phyloP scores from a whole-genome alignment of 2,888 invertebrate genomes.

The Pyralis farinalis region DNA sequence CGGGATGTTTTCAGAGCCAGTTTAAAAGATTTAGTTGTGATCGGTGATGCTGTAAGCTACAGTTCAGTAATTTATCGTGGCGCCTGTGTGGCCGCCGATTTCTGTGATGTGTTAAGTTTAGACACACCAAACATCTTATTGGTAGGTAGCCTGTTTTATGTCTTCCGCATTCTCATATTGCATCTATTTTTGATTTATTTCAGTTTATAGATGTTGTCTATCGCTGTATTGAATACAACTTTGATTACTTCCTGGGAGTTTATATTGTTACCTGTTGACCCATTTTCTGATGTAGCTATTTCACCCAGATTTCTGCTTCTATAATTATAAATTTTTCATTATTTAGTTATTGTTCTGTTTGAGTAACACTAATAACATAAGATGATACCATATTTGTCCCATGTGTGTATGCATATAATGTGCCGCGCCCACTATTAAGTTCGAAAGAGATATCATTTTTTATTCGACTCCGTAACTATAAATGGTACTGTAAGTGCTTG shows the following conservation, averaged over 20 bases:
- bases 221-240: conserved; percentile 35
- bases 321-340: no score
- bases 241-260: conserved; percentile 43
- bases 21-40: neutral
- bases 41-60: conserved; percentile 1
- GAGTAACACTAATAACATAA: no score
- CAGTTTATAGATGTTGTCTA: conserved; percentile 44
- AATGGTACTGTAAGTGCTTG: conserved; percentile 11
- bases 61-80: conserved; percentile 23
- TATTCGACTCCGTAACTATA: conserved; percentile 2
- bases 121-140: conserved; percentile 24
- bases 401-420: neutral
- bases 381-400: neutral
- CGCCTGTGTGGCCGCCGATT: conserved; percentile 21
- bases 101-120: conserved; percentile 38
- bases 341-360: no score
- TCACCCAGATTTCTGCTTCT: neutral
- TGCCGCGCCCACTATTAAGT: conserved; percentile 4
- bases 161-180: conserved; percentile 67
- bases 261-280: conserved; percentile 1
- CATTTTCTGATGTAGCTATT: neutral
- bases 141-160: conserved; percentile 46
- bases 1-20: conserved; percentile 12
- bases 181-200: conserved; percentile 56
- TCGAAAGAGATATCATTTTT: neutral